Evolutionary conservation across 2,797 vertebrate genomes (phyloP).

Genomic region (Coranthus polyacanthus): DNA sequence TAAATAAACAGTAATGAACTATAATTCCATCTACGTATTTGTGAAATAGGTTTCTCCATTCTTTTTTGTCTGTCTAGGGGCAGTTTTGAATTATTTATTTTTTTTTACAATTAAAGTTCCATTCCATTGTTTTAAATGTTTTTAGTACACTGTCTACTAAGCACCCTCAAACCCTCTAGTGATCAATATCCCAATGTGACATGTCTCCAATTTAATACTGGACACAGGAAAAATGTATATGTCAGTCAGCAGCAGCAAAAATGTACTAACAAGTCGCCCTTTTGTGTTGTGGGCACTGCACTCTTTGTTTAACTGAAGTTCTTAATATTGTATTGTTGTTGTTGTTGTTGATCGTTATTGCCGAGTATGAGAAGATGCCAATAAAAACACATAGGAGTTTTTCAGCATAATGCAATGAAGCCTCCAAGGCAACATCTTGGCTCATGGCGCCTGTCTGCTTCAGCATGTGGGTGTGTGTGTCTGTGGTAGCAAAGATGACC

Average conservation of each 20-base stretch:
- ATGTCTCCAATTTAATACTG: too few relatives aligned
- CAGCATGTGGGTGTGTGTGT: slow-evolving; percentile 36
- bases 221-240: neutral
- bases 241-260: slow-evolving; percentile 9
- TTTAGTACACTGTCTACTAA: slow-evolving; percentile 2
- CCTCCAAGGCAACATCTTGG: slow-evolving; percentile 60
- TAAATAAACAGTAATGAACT: slow-evolving; percentile 61
- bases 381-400: slow-evolving; percentile 35
- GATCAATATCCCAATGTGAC: too few relatives aligned
- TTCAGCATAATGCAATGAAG: slow-evolving; percentile 15
- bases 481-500: slow-evolving; percentile 48
- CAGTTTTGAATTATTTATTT: slow-evolving; percentile 13
- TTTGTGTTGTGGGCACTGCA: neutral
- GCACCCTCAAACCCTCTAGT: slow-evolving; percentile 1
- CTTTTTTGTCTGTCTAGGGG: slow-evolving; percentile 31
- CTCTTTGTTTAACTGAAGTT: slow-evolving; percentile 4
- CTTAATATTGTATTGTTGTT: too few relatives aligned
- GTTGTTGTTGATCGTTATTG: slow-evolving; percentile 19
- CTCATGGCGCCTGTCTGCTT: slow-evolving; percentile 70
- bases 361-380: slow-evolving; percentile 45
- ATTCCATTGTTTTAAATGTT: slow-evolving; percentile 6
- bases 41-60: slow-evolving; percentile 14
- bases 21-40: slow-evolving; percentile 55
- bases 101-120: slow-evolving; percentile 8
- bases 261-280: neutral